phyloP scores from a whole-genome alignment of 92 coral and sea anemone species.

The Actinernus sp. region DNA sequence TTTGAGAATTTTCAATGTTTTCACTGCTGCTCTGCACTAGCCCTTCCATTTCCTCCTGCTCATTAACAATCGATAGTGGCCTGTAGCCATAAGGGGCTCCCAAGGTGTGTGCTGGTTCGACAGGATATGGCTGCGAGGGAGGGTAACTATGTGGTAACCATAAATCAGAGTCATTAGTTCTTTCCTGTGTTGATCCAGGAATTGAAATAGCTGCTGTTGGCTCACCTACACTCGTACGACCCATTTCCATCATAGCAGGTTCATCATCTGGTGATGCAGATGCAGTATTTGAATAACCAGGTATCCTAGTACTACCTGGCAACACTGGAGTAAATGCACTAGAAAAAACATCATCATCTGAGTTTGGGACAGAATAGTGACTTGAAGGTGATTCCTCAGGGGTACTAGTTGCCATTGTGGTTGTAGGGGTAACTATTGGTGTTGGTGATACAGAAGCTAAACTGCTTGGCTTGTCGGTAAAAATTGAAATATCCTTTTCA shows the following conservation, averaged over 20 bases:
- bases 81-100: conserved; percentile 27
- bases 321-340: conserved; percentile 41
- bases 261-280: neutral
- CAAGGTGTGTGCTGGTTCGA: conserved; percentile 5
- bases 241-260: neutral
- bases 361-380: conserved; percentile 16
- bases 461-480: conserved; percentile 23
- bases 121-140: conserved; percentile 8
- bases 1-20: conserved; percentile 15
- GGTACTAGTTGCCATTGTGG: neutral
- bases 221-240: conserved; percentile 16
- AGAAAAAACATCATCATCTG: conserved; percentile 24
- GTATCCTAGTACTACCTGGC: conserved; percentile 1
- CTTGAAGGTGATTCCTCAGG: no score
- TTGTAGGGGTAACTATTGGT: conserved; percentile 6
- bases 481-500: conserved; percentile 8
- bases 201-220: conserved; percentile 15
- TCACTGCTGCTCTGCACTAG: conserved; percentile 19
- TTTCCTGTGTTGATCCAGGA: conserved; percentile 10
- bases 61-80: conserved; percentile 82
- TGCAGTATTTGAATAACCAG: neutral
- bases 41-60: conserved; percentile 66
- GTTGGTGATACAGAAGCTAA: conserved; percentile 24
- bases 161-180: conserved; percentile 6
- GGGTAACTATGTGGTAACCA: conserved; percentile 30